Evolutionary conservation across 2,113 vertebrate genomes (phyloP), one percentile per base, ranked within the genome.

Genomic region (Pelodiscus sinensis): DNA sequence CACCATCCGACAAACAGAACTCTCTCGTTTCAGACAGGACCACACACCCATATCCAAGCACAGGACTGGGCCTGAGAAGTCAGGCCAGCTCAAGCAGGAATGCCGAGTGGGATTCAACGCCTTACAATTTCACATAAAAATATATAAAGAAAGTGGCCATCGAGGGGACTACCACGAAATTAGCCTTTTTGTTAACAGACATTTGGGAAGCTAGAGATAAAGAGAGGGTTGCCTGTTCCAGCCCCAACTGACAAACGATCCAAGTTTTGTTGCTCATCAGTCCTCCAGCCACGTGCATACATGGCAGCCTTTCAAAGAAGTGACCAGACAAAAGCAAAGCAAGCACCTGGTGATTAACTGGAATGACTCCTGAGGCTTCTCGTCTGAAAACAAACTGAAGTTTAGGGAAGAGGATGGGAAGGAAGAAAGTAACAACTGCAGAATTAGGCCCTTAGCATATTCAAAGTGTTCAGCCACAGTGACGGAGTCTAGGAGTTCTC

Each of bases 171-270:
- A 78, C 84, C 95, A 88, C 22, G 73, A 0, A 89, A 95, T 91
- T n/a, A 95, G 92, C 4, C 0, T 84, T 93, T 88, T 88, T 92
- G 92, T 82, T 31, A 81, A 18, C 91, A 2, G 86, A 60, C 83
- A 38, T 15, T 93, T 96, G 94, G 82, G 81, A 91, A 52, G 88
- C 82, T 13, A 90, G 81, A 91, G 91, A 96, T 95, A 60, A 95
- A 90, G 90, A 87, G 83, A 96, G 92, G 79, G 96, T 95, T 94
- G 96, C n/a, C 90, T 97, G 95, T 95, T 24, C 73, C 38, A 77
- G 91, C 91, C 80, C 1, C 85, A 94, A 92, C 88, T 82, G 93
- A 78, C 85, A 81, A 95, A 78, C 0, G 4, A 92, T 90, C 93
- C 92, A 73, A 89, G 90, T 93, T 93, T 85, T 94, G 85, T 95